A percentile compares a stretch with the other conserved stretches of the same genome.
These are phyloP conservation scores for Tetanocera ferruginea DNA, from an alignment of 2,888 invertebrate species.

Conservation along the genomic window DNA sequence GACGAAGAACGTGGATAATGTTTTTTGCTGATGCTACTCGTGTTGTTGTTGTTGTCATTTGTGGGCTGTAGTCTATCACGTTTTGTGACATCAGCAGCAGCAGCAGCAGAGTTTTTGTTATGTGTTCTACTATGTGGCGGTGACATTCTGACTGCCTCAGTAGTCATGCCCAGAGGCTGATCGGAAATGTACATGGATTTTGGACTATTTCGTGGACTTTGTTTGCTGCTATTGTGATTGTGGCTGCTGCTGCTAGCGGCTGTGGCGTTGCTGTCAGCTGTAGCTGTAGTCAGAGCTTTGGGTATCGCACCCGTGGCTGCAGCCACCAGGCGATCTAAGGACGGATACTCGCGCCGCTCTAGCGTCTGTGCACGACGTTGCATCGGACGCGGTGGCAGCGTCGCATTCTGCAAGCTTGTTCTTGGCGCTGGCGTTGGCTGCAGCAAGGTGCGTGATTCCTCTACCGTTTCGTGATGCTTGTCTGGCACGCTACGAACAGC, in stretches of 20 bases:
- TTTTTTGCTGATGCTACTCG: constrained; percentile 25
- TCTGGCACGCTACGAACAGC: background rate
- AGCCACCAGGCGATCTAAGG: constrained; percentile 62
- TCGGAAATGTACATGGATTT: constrained; percentile 45
- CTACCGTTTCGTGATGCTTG: background rate
- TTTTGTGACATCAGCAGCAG: background rate
- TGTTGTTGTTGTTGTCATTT: background rate
- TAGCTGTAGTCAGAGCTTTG: constrained; percentile 50
- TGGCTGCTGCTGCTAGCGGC: constrained; percentile 29
- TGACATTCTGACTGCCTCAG: constrained; percentile 40
- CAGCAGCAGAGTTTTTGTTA: background rate
- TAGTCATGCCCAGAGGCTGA: constrained; percentile 32
- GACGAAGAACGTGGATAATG: constrained; percentile 35
- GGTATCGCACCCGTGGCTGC: constrained; percentile 66
- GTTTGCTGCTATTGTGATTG: too few relatives aligned
- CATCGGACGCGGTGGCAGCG: constrained; percentile 37
- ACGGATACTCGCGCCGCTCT: constrained; percentile 59
- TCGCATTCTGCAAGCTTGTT: constrained; percentile 54
- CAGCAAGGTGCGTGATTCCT: background rate
- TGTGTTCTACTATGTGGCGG: constrained; percentile 33
- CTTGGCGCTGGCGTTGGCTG: constrained; percentile 64
- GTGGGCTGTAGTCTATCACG: constrained; percentile 27
- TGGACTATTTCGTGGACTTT: constrained; percentile 51
- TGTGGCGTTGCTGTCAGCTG: background rate
- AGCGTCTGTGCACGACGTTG: constrained; percentile 44